These are phyloP conservation scores for Prorops nasuta DNA, from an alignment of 1,140 invertebrate genomes.

Conservation along the genomic window DNA sequence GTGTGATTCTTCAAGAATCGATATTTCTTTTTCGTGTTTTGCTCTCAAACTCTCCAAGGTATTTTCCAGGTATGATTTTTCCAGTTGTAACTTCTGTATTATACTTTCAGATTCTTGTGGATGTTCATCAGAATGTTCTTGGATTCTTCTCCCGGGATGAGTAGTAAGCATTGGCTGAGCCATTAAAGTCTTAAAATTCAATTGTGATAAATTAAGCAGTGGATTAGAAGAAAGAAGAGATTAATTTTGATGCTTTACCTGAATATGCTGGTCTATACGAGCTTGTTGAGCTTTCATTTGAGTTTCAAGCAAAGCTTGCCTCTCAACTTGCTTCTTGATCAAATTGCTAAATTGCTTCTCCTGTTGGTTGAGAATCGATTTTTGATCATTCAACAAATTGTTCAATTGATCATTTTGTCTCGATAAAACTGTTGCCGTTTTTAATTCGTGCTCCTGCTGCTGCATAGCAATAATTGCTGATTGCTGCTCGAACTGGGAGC, in stretches of 20 bases:
- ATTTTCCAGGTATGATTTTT: constrained; percentile 43
- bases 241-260: constrained; percentile 25
- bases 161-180: constrained; percentile 36
- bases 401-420: constrained; percentile 42
- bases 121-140: too few relatives aligned
- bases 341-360: constrained; percentile 43
- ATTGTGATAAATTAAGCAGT: constrained; percentile 5
- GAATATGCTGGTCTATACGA: constrained; percentile 41
- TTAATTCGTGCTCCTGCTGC: constrained; percentile 42
- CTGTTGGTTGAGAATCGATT: constrained; percentile 31
- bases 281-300: constrained; percentile 49
- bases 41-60: constrained; percentile 40
- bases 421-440: constrained; percentile 23
- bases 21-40: constrained; percentile 45
- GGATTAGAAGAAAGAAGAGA: constrained; percentile 11
- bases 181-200: constrained; percentile 30
- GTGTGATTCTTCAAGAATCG: constrained; percentile 44
- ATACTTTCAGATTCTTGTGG: constrained; percentile 32
- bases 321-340: constrained; percentile 40
- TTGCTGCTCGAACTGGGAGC: constrained; percentile 38
- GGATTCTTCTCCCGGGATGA: too few relatives aligned
- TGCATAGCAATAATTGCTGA: constrained; percentile 40
- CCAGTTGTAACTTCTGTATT: constrained; percentile 36
- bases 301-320: constrained; percentile 39
- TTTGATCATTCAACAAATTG: constrained; percentile 39